These are phyloP conservation scores for Donacobius atricapilla DNA, from an alignment of 2,113 vertebrate genomes.

Conservation along the genomic window DNA sequence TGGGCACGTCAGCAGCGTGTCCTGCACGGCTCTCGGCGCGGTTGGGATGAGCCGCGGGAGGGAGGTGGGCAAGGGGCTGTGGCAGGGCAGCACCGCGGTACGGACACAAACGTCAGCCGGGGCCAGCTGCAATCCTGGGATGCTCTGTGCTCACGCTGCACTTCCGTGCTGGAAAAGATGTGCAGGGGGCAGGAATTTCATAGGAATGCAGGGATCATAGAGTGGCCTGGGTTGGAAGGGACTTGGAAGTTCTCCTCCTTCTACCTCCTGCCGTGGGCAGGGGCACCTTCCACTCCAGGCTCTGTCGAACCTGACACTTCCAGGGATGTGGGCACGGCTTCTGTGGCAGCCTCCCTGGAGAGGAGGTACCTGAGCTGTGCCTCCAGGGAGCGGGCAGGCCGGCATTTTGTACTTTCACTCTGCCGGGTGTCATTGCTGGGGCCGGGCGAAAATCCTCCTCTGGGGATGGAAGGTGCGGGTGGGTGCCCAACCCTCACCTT, in stretches of 20 bases:
- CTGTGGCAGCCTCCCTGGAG: neutral
- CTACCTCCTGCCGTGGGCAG: neutral
- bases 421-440: neutral
- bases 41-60: neutral
- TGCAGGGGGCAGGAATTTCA: accelerated
- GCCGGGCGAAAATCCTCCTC: neutral
- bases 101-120: neutral
- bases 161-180: neutral
- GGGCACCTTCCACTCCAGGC: neutral
- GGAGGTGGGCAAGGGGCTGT: neutral
- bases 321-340: neutral
- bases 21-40: neutral
- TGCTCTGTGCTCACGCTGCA: neutral
- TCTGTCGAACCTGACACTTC: accelerated
- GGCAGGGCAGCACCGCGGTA: neutral
- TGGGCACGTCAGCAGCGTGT: neutral
- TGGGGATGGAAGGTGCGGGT: accelerated
- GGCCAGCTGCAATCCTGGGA: neutral
- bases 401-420: accelerated
- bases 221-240: neutral
- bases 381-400: no score
- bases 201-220: neutral
- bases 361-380: accelerated
- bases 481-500: neutral
- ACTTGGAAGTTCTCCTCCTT: neutral